Evolutionary conservation across 2,888 invertebrate genomes (phyloP).

Genomic region (Oscheius sp.): DNA sequence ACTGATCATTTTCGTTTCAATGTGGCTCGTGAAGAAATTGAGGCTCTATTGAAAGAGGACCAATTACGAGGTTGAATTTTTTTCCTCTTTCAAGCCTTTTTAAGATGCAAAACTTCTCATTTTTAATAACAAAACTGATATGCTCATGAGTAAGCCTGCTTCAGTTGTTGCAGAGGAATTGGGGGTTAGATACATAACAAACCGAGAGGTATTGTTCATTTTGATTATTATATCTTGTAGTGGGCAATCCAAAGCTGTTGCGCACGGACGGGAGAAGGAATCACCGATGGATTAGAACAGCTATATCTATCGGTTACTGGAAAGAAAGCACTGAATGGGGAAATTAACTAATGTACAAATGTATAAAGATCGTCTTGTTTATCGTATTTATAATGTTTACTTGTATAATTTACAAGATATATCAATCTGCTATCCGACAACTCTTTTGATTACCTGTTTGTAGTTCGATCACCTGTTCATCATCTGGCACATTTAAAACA

Average conservation of each 20-base stretch:
- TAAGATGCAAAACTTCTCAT: conserved; percentile 21
- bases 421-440: no score
- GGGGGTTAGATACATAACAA: not conserved
- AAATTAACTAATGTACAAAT: conserved; percentile 7
- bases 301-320: conserved; percentile 19
- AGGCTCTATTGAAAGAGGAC: conserved; percentile 10
- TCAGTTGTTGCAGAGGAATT: conserved; percentile 5
- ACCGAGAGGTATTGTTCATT: not conserved
- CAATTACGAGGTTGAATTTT: conserved; percentile 8
- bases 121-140: conserved; percentile 17
- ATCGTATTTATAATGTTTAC: no score
- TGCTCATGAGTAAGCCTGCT: not conserved
- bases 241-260: conserved; percentile 10
- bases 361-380: not conserved
- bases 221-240: not conserved
- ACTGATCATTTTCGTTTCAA: not conserved
- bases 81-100: not conserved
- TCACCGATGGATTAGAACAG: conserved; percentile 12
- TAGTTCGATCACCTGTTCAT: no score
- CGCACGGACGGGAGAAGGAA: conserved; percentile 13
- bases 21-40: conserved; percentile 9
- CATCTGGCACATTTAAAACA: no score
- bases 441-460: no score
- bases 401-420: no score
- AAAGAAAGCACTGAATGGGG: conserved; percentile 19